Percentiles rank a stretch among this genome's conserved stretches.
These are phyloP conservation scores for Mirza zaza DNA, from an alignment of 2,113 vertebrate species.

Conservation along the genomic window DNA sequence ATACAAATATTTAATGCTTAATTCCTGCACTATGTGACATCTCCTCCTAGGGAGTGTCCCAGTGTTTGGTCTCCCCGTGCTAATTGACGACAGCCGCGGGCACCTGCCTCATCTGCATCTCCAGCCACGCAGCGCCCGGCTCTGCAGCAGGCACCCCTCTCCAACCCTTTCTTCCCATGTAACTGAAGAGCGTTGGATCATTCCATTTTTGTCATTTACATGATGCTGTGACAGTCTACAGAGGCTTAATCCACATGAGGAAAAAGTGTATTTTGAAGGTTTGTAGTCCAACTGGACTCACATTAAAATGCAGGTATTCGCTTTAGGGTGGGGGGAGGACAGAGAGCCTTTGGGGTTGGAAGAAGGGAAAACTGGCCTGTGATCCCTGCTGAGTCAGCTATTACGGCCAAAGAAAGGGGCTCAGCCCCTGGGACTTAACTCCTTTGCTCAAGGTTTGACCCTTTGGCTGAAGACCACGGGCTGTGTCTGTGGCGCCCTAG, in stretches of 20 bases:
- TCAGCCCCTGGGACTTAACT: not conserved
- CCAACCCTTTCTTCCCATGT: not conserved
- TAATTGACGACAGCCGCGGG: not conserved
- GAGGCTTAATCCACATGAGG: not conserved
- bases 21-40: not conserved
- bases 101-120: not conserved
- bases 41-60: not conserved
- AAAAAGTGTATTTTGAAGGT: not conserved
- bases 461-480: not conserved
- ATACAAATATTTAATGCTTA: not conserved
- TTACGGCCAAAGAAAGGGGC: not conserved
- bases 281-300: not conserved
- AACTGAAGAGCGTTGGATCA: not conserved
- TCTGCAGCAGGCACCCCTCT: not conserved
- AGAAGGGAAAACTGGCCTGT: rapidly evolving
- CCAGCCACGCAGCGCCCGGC: not conserved
- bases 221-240: not conserved
- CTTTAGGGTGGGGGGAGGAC: not conserved
- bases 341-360: not conserved
- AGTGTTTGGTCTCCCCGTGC: not conserved
- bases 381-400: not conserved
- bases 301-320: not conserved
- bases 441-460: not conserved
- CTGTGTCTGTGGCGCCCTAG: not conserved
- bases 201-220: not conserved